Percentiles rank a stretch among this genome's conserved stretches.
Conservation (phyloP, 1,140 invertebrate genomes). For the Polyergus mexicanus region DNA sequence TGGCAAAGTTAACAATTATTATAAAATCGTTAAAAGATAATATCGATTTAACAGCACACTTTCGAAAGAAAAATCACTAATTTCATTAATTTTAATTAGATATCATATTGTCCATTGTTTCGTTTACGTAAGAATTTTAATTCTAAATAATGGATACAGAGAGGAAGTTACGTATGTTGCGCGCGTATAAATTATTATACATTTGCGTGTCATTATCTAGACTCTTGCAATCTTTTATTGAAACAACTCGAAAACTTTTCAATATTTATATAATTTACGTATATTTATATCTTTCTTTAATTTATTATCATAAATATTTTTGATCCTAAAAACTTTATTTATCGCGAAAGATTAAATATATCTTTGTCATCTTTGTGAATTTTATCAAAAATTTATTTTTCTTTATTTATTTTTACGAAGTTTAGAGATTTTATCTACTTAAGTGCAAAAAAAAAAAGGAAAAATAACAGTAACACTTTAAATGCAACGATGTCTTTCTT, state of each 20-base stretch:
- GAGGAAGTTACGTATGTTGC: background rate
- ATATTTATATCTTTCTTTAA: background rate
- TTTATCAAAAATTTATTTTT: background rate
- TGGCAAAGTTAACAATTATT: background rate
- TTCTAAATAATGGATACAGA: slow-evolving; percentile 4
- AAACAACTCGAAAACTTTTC: background rate
- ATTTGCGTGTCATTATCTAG: background rate
- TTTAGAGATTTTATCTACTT: slow-evolving; percentile 7
- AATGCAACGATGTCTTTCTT: background rate
- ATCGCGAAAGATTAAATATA: background rate
- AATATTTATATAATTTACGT: background rate
- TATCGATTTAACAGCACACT: background rate
- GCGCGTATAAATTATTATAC: background rate
- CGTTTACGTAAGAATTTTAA: background rate
- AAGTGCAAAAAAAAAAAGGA: background rate
- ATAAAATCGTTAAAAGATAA: background rate
- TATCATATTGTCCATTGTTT: background rate
- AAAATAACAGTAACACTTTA: slow-evolving; percentile 9
- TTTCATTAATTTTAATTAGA: background rate
- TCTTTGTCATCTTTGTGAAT: background rate
- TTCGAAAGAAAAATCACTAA: background rate
- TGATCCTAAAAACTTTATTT: background rate
- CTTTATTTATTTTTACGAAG: background rate
- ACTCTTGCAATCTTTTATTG: background rate
- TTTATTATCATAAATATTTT: slow-evolving; percentile 15